Conservation (phyloP, 2,113 vertebrate genomes). For the Opisthocomus hoazin region DNA sequence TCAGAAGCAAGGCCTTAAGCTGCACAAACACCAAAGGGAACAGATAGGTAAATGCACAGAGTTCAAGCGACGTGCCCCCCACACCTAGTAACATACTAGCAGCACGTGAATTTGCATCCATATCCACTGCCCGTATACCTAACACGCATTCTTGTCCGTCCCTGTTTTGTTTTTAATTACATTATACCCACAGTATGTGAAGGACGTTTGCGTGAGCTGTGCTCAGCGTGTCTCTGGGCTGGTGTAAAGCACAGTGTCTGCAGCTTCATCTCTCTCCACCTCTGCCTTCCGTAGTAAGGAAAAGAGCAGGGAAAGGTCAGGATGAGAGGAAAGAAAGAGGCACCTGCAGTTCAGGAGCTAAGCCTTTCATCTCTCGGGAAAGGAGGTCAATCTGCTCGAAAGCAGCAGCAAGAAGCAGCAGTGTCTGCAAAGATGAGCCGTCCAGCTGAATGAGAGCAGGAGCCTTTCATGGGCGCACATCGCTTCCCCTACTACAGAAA, state of each 20-base stretch:
- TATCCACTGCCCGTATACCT: neutral
- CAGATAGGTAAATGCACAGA: neutral
- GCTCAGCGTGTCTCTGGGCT: neutral
- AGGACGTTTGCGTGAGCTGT: neutral
- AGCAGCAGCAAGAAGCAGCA: neutral
- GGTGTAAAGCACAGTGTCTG: neutral
- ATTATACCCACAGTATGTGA: neutral
- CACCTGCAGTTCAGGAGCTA: neutral
- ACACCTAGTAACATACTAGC: neutral
- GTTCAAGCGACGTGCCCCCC: neutral
- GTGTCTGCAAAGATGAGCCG: neutral
- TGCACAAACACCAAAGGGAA: neutral
- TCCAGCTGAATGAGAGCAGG: neutral
- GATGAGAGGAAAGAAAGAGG: neutral
- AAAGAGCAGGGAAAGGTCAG: neutral
- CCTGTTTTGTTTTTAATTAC: neutral
- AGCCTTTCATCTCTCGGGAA: neutral
- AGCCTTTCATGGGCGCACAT: neutral
- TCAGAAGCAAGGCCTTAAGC: neutral
- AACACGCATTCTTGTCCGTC: rapidly evolving
- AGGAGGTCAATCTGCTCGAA: neutral
- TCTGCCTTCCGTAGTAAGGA: neutral
- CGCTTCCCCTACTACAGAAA: neutral
- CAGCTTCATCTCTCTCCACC: neutral
- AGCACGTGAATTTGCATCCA: rapidly evolving